Conservation (phyloP, 1,140 invertebrate genomes). For the Harpegnathos saltator region DNA sequence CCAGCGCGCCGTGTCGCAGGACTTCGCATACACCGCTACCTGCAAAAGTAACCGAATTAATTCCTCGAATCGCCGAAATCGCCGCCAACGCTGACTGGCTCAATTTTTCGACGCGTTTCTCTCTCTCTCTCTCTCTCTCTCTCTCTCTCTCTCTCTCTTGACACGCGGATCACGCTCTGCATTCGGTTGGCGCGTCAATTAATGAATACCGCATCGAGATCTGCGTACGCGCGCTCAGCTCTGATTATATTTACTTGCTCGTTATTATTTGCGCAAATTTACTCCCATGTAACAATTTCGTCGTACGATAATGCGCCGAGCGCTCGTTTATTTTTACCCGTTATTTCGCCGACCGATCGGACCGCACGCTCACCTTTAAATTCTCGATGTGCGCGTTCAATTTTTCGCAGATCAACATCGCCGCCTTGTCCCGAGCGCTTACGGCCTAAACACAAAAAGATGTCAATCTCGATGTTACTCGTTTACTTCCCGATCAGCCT, state of each 20-base stretch:
- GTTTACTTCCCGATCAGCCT: neutral
- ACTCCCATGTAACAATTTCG: too few species aligned
- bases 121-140: too few species aligned
- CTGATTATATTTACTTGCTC: neutral
- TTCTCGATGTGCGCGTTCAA: conserved; percentile 66
- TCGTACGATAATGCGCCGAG: too few species aligned
- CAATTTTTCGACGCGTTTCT: too few species aligned
- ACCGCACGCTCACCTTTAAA: conserved; percentile 54
- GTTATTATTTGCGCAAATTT: neutral
- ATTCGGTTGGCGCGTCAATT: too few species aligned
- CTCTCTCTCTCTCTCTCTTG: too few species aligned
- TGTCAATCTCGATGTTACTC: neutral
- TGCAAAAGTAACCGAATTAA: conserved; percentile 27
- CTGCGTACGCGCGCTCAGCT: too few species aligned
- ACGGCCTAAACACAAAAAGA: conserved; percentile 60
- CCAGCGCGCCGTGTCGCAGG: conserved; percentile 65
- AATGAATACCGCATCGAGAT: too few species aligned
- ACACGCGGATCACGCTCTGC: too few species aligned
- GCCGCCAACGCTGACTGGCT: too few species aligned
- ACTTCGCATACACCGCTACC: conserved; percentile 66
- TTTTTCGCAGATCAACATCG: conserved; percentile 72
- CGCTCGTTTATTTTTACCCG: too few species aligned
- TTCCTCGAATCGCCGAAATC: too few species aligned
- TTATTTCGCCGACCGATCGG: neutral
- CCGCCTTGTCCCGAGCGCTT: conserved; percentile 60